phyloP scores from a whole-genome alignment of 2,113 vertebrate species.

The Bubalus kerabau region DNA sequence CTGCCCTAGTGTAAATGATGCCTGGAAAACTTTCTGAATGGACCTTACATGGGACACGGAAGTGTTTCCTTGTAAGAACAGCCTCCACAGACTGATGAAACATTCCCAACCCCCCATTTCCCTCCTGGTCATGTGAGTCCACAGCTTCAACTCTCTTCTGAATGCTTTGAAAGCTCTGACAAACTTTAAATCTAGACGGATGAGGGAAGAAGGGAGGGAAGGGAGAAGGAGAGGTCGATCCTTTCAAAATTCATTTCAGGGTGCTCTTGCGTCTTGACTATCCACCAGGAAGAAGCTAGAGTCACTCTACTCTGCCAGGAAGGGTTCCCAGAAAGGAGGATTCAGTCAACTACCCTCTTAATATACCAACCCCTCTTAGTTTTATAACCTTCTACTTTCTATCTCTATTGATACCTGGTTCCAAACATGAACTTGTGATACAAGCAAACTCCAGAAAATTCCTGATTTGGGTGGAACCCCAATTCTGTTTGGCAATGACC shows the following conservation, averaged over 20 bases:
- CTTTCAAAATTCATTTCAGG: background rate
- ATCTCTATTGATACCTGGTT: background rate
- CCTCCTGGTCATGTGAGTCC: background rate
- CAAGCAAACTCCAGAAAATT: background rate
- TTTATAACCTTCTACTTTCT: background rate
- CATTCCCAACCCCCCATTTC: background rate
- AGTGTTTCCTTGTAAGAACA: background rate
- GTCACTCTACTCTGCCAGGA: rapidly evolving
- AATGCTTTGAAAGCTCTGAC: background rate
- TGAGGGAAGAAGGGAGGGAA: background rate
- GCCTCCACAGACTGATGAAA: background rate
- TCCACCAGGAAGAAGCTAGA: background rate
- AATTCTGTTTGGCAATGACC: background rate
- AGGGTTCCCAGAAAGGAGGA: background rate
- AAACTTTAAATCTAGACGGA: background rate
- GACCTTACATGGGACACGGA: background rate
- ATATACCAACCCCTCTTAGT: background rate
- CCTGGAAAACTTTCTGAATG: background rate
- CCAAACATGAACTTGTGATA: background rate
- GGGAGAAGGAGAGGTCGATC: rapidly evolving
- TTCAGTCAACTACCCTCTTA: background rate
- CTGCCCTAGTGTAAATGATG: background rate
- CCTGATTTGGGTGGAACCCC: background rate
- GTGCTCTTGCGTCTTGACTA: background rate
- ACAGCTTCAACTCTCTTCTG: background rate